Evolutionary conservation across 2,888 invertebrate genomes (phyloP), one percentile per base, ranked within the genome.

Genomic region (Chrysodeixis includens): DNA sequence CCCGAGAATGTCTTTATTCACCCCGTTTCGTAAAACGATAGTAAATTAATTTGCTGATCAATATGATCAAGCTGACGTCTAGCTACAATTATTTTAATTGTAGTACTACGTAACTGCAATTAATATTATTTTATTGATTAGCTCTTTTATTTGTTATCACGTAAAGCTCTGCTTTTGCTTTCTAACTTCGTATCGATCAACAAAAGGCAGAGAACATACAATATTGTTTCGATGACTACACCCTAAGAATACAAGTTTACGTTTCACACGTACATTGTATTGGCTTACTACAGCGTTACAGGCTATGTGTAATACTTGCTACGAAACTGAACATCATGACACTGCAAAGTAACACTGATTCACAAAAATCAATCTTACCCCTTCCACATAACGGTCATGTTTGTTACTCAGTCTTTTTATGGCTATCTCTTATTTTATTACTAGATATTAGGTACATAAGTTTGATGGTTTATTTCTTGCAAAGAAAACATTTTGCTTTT

Each of bases 161-260:
- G n/a, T n/a, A n/a, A n/a, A n/a, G n/a, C n/a, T n/a, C n/a, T n/a
- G n/a, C n/a, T n/a, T n/a, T n/a, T n/a, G n/a, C n/a, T n/a, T n/a
- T 32, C 10, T 10, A 10, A 10, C 10, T 32, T 10, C 10, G 2
- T 1, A 32, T 32, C 10, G 10, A 10, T 10, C 1, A 10, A 35
- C 1, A 14, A 35, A 32, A 32, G 12, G 14, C 4, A 6, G 6
- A 18, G 46, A 8, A 16, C 8, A n/a, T n/a, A n/a, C n/a, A n/a
- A n/a, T n/a, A n/a, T n/a, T 5, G 16, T 18, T 18, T 18, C 18
- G 9, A 8, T 46, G 46, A 10, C 18, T 20, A 49, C 16, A 49
- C 1, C 46, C 46, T 55, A 8, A 61, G 56, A 57, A 54, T 61
- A 12, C 26, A 44, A 54, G 66, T 76, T 71, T 57, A 61, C 62